Evolutionary conservation across 2,797 vertebrate genomes (phyloP).

Genomic region (Sciaenops ocellatus): DNA sequence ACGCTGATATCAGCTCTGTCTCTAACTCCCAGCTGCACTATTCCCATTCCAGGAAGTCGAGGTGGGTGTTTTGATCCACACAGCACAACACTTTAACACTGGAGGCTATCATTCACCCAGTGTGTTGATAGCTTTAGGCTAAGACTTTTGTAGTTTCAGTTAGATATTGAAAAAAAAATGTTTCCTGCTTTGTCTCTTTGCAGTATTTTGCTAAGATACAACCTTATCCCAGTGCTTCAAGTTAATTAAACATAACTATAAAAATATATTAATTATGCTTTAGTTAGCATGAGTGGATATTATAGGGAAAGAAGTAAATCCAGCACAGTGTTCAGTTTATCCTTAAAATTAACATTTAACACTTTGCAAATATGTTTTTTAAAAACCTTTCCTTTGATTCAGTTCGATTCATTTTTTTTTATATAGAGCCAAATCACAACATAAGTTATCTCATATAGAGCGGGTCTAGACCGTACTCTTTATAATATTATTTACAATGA

Average conservation of each 20-base stretch:
- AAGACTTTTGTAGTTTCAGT: neutral
- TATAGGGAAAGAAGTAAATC: too few species aligned
- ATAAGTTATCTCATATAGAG: too few species aligned
- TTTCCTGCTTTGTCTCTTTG: neutral
- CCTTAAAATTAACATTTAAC: neutral
- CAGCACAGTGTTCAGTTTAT: too few species aligned
- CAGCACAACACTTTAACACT: neutral
- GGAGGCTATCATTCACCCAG: neutral
- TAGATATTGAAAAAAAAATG: neutral
- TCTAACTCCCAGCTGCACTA: too few species aligned
- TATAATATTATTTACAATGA: too few species aligned
- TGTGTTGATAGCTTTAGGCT: neutral
- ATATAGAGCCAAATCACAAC: too few species aligned
- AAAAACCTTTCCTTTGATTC: neutral
- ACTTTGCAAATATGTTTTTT: neutral
- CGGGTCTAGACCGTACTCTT: too few species aligned
- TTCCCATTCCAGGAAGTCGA: neutral
- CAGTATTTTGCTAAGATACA: too few species aligned
- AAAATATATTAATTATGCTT: too few species aligned
- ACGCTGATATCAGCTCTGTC: neutral
- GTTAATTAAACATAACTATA: too few species aligned
- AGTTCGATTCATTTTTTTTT: neutral
- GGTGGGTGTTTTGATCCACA: neutral
- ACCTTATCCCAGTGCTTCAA: neutral
- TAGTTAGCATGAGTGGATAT: too few species aligned